phyloP scores from a whole-genome alignment of 2,888 invertebrate genomes.

The Caenorhabditis drosophilae region DNA sequence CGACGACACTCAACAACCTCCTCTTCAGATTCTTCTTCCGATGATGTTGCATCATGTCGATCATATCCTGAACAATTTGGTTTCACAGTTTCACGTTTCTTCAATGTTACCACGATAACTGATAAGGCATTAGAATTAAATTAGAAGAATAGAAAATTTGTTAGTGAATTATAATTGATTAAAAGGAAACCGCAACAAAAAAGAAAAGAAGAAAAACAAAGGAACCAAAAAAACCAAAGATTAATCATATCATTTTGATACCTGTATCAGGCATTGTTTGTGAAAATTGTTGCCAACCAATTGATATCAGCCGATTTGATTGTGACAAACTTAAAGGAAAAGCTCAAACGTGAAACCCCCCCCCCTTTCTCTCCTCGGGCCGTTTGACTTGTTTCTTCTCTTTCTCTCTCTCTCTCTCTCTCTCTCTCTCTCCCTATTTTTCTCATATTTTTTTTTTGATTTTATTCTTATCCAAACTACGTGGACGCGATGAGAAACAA shows the following conservation, averaged over 20 bases:
- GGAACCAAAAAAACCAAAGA: not conserved
- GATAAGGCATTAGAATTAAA: not conserved
- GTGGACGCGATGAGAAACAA: no score
- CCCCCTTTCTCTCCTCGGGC: no score
- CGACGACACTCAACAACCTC: constrained; percentile 27
- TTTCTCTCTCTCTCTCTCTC: no score
- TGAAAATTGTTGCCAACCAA: not conserved
- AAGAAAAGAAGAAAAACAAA: not conserved
- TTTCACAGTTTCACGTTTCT: not conserved
- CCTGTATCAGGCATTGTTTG: not conserved
- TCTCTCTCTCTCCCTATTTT: no score
- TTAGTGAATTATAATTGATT: no score
- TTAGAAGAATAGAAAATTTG: no score
- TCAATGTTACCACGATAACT: constrained; percentile 9
- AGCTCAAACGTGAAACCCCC: not conserved
- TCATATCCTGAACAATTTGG: constrained; percentile 22
- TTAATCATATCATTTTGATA: not conserved
- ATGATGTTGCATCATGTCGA: constrained; percentile 31
- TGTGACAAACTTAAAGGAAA: not conserved
- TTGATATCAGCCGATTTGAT: no score
- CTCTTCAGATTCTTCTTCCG: constrained; percentile 47
- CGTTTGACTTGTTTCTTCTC: no score
- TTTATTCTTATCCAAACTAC: no score
- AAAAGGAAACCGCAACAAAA: no score
- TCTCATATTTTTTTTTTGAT: no score